phyloP scores from a whole-genome alignment of 2,113 vertebrate genomes.

The Dipodomys merriami region DNA sequence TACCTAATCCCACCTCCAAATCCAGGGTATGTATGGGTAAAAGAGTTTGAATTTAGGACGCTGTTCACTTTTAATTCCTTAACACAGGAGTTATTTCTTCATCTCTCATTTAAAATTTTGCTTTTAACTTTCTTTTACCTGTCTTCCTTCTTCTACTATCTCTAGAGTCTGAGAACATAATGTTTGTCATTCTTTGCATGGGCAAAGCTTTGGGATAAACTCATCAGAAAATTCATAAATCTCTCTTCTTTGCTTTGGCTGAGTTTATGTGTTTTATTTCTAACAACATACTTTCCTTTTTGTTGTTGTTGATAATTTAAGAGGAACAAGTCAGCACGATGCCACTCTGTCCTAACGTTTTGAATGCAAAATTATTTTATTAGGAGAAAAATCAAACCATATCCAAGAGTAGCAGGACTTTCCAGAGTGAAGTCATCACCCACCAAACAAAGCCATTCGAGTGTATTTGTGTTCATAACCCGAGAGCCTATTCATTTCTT shows the following conservation, averaged over 20 bases:
- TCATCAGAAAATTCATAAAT: slow-evolving; percentile 14
- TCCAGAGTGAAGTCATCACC: slow-evolving; percentile 61
- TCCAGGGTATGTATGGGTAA: neutral
- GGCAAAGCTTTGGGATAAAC: neutral
- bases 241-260: neutral
- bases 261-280: slow-evolving; percentile 3
- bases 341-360: neutral
- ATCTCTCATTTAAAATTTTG: neutral
- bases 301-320: neutral
- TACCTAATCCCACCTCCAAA: neutral
- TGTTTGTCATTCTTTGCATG: neutral
- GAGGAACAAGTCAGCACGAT: neutral
- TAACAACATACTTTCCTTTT: neutral
- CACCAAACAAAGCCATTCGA: slow-evolving; percentile 34
- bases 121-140: neutral
- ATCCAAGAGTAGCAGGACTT: neutral
- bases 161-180: neutral
- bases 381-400: slow-evolving; percentile 14
- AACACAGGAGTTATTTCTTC: neutral
- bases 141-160: neutral
- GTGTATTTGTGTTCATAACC: slow-evolving; percentile 19
- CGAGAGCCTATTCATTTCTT: slow-evolving; percentile 30
- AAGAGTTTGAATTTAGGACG: neutral
- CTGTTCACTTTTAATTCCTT: neutral
- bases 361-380: slow-evolving; percentile 40